A percentile compares a stretch with the other conserved stretches of the same genome.
phyloP scores from a whole-genome alignment of 2,888 invertebrate species.

The Tenthredo scrophulariae region DNA sequence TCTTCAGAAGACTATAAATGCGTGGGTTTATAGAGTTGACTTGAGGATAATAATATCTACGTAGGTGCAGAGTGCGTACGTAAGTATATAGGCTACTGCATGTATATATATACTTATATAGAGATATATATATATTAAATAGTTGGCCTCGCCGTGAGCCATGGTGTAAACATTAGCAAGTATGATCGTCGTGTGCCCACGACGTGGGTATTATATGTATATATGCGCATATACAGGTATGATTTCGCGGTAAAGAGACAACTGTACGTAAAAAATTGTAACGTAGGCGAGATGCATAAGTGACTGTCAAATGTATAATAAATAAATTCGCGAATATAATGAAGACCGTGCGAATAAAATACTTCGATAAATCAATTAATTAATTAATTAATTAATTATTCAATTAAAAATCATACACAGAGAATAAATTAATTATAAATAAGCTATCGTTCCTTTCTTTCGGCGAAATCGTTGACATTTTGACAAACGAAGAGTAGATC shows the following conservation, averaged over 20 bases:
- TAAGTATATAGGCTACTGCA: background rate
- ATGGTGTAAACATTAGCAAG: constrained; percentile 17
- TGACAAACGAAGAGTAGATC: no score
- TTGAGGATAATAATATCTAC: background rate
- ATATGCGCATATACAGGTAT: background rate
- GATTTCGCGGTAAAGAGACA: background rate
- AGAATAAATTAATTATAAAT: no score
- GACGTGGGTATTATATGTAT: background rate
- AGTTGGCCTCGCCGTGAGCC: constrained; percentile 8
- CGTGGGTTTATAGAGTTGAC: background rate
- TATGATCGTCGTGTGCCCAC: constrained; percentile 15
- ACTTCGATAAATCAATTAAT: no score
- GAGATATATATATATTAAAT: background rate
- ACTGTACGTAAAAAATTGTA: background rate
- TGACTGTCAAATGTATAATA: background rate
- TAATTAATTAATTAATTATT: no score
- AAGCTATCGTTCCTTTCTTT: no score
- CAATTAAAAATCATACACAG: no score
- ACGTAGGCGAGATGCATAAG: background rate
- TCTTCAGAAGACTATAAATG: background rate
- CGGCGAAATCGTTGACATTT: no score
- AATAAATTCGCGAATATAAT: no score
- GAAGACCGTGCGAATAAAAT: no score
- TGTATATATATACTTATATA: background rate
- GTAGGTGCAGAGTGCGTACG: background rate